Percentiles rank a stretch among this genome's conserved stretches.
Conservation (phyloP, 2,113 vertebrate genomes). For the Hydrolagus affinis region DNA sequence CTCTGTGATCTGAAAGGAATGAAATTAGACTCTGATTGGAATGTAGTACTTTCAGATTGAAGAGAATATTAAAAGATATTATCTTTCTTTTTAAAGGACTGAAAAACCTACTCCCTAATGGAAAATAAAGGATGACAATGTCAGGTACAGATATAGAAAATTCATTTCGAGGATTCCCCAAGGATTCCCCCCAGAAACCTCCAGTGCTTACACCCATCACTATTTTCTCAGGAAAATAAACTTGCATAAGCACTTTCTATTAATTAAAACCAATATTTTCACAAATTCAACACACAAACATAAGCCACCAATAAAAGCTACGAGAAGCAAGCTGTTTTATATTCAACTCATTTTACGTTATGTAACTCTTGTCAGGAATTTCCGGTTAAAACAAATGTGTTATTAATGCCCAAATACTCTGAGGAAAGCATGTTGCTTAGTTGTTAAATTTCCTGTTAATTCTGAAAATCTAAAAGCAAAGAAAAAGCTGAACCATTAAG, state of each 20-base stretch:
- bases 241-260: neutral
- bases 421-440: neutral
- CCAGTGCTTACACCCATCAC: neutral
- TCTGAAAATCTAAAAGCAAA: neutral
- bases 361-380: neutral
- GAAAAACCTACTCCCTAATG: neutral
- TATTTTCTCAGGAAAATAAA: neutral
- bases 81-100: neutral
- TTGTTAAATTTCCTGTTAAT: neutral
- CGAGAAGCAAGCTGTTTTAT: neutral
- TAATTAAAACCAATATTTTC: neutral
- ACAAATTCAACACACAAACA: too few species aligned
- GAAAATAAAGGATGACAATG: neutral
- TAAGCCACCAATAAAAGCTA: too few species aligned
- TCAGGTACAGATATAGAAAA: neutral
- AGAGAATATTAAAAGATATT: neutral
- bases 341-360: neutral
- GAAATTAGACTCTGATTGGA: neutral
- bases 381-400: neutral
- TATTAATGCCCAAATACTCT: neutral
- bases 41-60: neutral
- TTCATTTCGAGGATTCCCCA: neutral
- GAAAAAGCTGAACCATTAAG: neutral
- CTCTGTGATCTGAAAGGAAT: neutral
- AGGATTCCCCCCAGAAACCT: neutral